Conservation (phyloP, 2,888 invertebrate species). For the Eilema caniola region DNA sequence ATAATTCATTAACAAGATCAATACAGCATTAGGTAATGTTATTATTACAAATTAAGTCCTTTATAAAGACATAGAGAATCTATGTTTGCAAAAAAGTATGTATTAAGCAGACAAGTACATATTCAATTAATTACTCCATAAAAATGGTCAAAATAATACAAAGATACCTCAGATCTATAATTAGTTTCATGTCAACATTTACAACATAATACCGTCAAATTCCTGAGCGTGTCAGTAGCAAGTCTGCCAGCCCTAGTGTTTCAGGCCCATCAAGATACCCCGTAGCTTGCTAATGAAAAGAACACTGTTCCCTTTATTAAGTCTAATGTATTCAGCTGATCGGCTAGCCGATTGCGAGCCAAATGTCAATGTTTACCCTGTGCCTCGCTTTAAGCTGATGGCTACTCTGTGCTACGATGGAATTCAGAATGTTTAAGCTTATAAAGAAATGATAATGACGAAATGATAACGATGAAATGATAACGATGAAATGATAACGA, state of each 20-base stretch:
- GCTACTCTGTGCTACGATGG: slow-evolving; percentile 25
- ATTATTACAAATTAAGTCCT: too few species aligned
- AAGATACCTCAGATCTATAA: too few species aligned
- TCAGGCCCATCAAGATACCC: slow-evolving; percentile 76
- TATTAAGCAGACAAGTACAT: too few species aligned
- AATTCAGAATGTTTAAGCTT: neutral
- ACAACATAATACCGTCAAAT: neutral
- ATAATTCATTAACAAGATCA: too few species aligned
- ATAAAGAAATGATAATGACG: neutral
- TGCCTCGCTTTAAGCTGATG: slow-evolving; percentile 47
- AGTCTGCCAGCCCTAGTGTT: slow-evolving; percentile 45
- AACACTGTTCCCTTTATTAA: slow-evolving; percentile 83
- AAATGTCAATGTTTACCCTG: slow-evolving; percentile 74
- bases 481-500: too few species aligned
- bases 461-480: neutral
- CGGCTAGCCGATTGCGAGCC: slow-evolving; percentile 70
- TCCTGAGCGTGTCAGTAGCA: slow-evolving; percentile 5
- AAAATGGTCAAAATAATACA: too few species aligned
- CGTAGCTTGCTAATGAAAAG: slow-evolving; percentile 79
- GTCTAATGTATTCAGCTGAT: slow-evolving; percentile 83
- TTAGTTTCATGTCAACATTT: too few species aligned
- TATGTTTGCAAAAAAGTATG: too few species aligned
- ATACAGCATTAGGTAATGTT: too few species aligned
- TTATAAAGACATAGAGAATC: too few species aligned
- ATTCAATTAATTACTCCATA: too few species aligned